phyloP scores from a whole-genome alignment of 2,113 vertebrate species.

The Psammodynastes pulverulentus region DNA sequence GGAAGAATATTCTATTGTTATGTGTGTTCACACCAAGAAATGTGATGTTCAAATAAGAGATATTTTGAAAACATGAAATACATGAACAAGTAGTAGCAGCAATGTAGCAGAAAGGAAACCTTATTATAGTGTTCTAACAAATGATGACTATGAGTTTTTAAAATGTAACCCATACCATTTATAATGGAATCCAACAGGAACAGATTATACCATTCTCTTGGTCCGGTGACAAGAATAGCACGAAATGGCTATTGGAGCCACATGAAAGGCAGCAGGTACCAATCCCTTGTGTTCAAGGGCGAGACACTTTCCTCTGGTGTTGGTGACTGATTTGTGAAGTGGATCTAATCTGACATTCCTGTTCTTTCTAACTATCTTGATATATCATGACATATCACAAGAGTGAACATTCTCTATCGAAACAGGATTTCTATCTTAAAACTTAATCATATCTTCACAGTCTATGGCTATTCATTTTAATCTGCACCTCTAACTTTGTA shows the following conservation, averaged over 20 bases:
- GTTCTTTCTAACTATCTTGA: conserved; percentile 61
- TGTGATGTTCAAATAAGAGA: conserved; percentile 2
- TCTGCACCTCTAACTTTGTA: conserved; percentile 49
- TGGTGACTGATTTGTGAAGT: conserved; percentile 70
- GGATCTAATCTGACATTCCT: conserved; percentile 65
- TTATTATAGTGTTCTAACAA: conserved; percentile 61
- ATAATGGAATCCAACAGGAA: conserved; percentile 97
- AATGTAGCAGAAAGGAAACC: conserved; percentile 41
- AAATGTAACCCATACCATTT: conserved; percentile 75
- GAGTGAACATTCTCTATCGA: conserved; percentile 47
- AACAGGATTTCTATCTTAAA: conserved; percentile 37
- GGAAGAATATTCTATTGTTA: conserved; percentile 14
- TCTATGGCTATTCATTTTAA: conserved; percentile 43
- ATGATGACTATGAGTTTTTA: conserved; percentile 64
- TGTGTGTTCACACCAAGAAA: conserved; percentile 20
- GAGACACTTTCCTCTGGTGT: conserved; percentile 65
- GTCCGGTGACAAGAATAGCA: conserved; percentile 93
- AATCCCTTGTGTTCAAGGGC: conserved; percentile 67
- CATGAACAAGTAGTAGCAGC: conserved; percentile 32
- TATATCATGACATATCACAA: conserved; percentile 53
- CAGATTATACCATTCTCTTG: conserved; percentile 99
- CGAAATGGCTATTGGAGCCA: conserved; percentile 96
- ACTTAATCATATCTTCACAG: conserved; percentile 32
- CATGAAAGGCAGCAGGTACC: conserved; percentile 97
- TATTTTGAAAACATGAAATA: conserved; percentile 41